Percentiles rank a stretch among this genome's conserved stretches.
Conservation (phyloP, 2,888 invertebrate species). For the Nezara viridula region DNA sequence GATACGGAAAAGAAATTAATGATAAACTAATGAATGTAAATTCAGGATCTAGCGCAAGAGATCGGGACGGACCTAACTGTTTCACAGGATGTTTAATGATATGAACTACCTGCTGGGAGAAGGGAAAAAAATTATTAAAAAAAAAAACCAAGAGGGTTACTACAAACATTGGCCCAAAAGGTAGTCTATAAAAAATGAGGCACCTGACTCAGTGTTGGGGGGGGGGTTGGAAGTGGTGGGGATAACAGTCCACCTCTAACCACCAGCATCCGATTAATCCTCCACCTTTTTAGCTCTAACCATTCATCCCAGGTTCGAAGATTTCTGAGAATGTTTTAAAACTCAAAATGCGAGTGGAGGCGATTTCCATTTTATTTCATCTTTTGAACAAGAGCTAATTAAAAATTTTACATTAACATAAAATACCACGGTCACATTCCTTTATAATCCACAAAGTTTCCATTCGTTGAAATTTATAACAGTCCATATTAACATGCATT, state of each 20-base stretch:
- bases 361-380: neutral
- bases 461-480: too few species aligned
- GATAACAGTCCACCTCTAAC: neutral
- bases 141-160: slow-evolving; percentile 8
- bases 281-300: neutral
- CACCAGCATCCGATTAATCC: neutral
- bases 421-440: too few species aligned
- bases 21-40: neutral
- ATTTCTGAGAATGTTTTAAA: neutral
- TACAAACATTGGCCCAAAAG: slow-evolving; percentile 31
- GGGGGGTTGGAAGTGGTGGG: neutral
- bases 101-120: slow-evolving; percentile 21
- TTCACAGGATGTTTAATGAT: slow-evolving; percentile 35
- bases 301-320: neutral
- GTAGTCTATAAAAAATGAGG: slow-evolving; percentile 37
- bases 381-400: too few species aligned
- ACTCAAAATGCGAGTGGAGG: neutral
- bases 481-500: too few species aligned
- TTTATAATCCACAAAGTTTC: too few species aligned
- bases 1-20: neutral
- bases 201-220: slow-evolving; percentile 18
- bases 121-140: neutral
- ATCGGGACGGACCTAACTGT: neutral
- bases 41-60: neutral
- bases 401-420: too few species aligned